phyloP scores from a whole-genome alignment of 2,888 invertebrate species.

The Bugulina stolonifera region DNA sequence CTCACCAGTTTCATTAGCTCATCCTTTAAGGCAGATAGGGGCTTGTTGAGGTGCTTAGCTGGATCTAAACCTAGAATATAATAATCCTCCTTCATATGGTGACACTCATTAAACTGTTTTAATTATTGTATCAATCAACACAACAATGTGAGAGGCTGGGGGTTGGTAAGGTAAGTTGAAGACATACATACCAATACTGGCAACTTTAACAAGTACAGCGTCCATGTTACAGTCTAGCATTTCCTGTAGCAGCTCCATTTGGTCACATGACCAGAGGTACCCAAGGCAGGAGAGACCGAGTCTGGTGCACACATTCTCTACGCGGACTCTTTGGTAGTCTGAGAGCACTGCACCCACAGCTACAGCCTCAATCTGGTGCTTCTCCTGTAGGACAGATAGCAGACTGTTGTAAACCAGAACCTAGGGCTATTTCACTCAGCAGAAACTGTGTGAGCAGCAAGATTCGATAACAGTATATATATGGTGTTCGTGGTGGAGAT shows the following conservation, averaged over 20 bases:
- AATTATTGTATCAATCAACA: too few relatives aligned
- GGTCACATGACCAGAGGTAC: constrained; percentile 93
- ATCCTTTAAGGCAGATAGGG: constrained; percentile 33
- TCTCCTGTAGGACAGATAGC: constrained; percentile 41
- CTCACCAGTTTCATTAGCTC: neutral
- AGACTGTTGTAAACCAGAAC: too few relatives aligned
- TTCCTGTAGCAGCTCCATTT: constrained; percentile 85
- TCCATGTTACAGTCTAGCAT: constrained; percentile 90
- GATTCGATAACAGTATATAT: too few relatives aligned
- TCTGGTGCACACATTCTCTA: constrained; percentile 93
- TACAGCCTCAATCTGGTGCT: constrained; percentile 72
- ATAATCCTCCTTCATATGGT: too few relatives aligned
- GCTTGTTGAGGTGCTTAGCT: constrained; percentile 60
- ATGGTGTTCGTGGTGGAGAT: too few relatives aligned
- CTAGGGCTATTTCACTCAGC: too few relatives aligned
- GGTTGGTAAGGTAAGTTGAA: too few relatives aligned
- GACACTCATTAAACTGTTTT: too few relatives aligned
- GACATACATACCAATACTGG: constrained; percentile 67
- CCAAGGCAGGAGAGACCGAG: constrained; percentile 81
- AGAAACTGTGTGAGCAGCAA: too few relatives aligned
- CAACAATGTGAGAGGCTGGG: too few relatives aligned
- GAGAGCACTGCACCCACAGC: constrained; percentile 96
- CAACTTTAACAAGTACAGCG: constrained; percentile 95
- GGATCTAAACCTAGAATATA: constrained; percentile 67
- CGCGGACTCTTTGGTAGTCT: constrained; percentile 93